phyloP scores from a whole-genome alignment of 92 coral and sea anemone genomes.

The Zoanthus solanderi region DNA sequence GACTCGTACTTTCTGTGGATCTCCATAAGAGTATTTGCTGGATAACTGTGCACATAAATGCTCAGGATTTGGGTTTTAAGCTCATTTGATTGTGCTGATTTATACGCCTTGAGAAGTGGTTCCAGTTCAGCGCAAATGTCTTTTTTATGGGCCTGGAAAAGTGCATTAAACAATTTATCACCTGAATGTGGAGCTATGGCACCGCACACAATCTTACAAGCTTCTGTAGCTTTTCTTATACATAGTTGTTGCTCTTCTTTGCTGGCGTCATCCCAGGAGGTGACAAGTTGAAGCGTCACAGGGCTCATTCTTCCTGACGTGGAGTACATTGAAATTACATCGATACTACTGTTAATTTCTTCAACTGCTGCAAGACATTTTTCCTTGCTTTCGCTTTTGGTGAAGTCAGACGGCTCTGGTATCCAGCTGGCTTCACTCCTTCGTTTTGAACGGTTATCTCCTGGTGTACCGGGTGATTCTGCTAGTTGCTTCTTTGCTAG shows the following conservation, averaged over 20 bases:
- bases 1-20: constrained; percentile 55
- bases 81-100: constrained; percentile 48
- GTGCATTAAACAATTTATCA: constrained; percentile 20
- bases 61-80: constrained; percentile 61
- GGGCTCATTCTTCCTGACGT: constrained; percentile 54
- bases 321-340: constrained; percentile 34
- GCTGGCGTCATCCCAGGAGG: constrained; percentile 28
- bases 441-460: neutral
- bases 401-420: neutral
- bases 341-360: constrained; percentile 35
- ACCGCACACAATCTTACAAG: constrained; percentile 55
- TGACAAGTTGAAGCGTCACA: constrained; percentile 30
- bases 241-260: constrained; percentile 25
- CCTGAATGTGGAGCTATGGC: constrained; percentile 52
- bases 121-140: constrained; percentile 40
- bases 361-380: neutral
- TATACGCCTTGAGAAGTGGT: constrained; percentile 53
- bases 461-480: constrained; percentile 4
- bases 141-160: constrained; percentile 22
- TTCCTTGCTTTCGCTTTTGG: neutral
- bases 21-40: constrained; percentile 58
- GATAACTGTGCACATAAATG: constrained; percentile 58
- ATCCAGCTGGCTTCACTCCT: neutral
- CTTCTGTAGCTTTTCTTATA: constrained; percentile 60
- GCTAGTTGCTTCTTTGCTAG: neutral